Conservation (phyloP, 2,797 vertebrate genomes). For the Eospalax fontanierii region DNA sequence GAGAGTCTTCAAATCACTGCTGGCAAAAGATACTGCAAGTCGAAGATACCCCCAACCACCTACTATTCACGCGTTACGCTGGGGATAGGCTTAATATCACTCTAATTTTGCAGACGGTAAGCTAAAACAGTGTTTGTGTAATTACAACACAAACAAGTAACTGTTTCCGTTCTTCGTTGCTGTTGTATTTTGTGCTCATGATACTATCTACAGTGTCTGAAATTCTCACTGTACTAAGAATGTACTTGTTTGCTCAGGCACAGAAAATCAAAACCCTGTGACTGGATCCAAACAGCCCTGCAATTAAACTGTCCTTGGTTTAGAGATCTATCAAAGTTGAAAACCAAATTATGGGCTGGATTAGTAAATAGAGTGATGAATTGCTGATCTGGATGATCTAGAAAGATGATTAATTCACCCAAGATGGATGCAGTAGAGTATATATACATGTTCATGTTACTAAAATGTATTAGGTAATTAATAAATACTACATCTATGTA, state of each 20-base stretch:
- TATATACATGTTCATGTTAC: slow-evolving; percentile 44
- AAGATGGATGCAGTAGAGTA: neutral
- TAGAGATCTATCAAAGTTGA: slow-evolving; percentile 33
- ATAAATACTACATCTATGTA: too few species aligned
- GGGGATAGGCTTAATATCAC: slow-evolving; percentile 42
- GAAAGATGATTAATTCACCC: slow-evolving; percentile 16
- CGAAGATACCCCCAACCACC: slow-evolving; percentile 71
- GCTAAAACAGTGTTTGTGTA: slow-evolving; percentile 65
- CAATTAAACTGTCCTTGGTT: neutral
- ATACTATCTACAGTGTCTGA: neutral
- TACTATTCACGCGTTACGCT: slow-evolving; percentile 71
- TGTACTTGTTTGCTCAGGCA: slow-evolving; percentile 13
- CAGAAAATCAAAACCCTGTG: slow-evolving; percentile 1
- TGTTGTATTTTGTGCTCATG: neutral
- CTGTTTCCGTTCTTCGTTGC: neutral
- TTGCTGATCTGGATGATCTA: neutral
- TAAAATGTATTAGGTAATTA: neutral
- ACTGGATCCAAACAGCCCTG: neutral
- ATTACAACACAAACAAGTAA: slow-evolving; percentile 49
- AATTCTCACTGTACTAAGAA: neutral
- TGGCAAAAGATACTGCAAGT: slow-evolving; percentile 59
- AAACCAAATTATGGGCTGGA: slow-evolving; percentile 33
- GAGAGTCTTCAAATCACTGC: slow-evolving; percentile 71
- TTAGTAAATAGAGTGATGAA: slow-evolving; percentile 26
- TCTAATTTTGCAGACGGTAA: slow-evolving; percentile 76